phyloP scores from a whole-genome alignment of 2,797 vertebrate species.

The Knipowitschia caucasica region DNA sequence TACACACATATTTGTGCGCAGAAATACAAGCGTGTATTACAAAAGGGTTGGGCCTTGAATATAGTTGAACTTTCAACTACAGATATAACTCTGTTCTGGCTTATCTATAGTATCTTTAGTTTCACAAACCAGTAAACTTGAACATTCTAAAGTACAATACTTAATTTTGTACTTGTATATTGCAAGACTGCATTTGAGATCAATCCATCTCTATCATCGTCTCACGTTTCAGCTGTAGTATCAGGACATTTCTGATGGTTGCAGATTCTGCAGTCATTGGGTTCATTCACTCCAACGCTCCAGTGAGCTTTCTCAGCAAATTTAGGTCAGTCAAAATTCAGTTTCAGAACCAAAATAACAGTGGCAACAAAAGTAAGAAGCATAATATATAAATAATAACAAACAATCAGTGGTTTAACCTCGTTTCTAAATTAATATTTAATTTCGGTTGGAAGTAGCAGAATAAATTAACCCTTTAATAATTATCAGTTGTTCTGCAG shows the following conservation, averaged over 20 bases:
- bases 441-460: constrained; percentile 18
- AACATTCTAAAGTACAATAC: too few relatives aligned
- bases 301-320: constrained; percentile 60
- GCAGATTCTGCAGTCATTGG: constrained; percentile 44
- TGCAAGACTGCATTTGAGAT: background rate
- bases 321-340: constrained; percentile 54
- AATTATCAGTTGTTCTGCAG: too few relatives aligned
- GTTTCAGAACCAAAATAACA: constrained; percentile 54
- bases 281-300: constrained; percentile 60
- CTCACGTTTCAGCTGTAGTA: too few relatives aligned
- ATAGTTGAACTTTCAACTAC: background rate
- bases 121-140: background rate
- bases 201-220: background rate
- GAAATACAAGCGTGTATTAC: too few relatives aligned
- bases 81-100: background rate
- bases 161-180: background rate
- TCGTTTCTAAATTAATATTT: constrained; percentile 22
- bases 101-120: background rate
- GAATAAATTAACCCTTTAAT: too few relatives aligned
- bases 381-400: background rate
- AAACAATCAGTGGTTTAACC: too few relatives aligned
- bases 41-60: too few relatives aligned
- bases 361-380: constrained; percentile 35
- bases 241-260: constrained; percentile 9
- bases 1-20: background rate